Evolutionary conservation across 2,888 invertebrate species (phyloP).

Genomic region (Colostygia pectinataria): DNA sequence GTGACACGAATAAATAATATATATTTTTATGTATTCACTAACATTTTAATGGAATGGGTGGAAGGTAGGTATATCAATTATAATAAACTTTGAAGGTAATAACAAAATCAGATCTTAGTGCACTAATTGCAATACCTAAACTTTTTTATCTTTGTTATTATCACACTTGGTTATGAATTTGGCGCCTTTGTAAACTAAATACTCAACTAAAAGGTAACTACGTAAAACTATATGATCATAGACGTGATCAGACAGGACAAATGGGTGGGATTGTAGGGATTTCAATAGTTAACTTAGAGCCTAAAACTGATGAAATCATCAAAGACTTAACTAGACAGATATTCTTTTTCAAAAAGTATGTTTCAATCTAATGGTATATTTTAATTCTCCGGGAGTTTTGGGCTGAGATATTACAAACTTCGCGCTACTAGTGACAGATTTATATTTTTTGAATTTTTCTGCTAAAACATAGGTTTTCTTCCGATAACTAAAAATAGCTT

Average conservation of each 20-base stretch:
- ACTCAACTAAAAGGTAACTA: constrained; percentile 65
- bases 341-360: constrained; percentile 52
- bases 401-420: constrained; percentile 74
- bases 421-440: constrained; percentile 61
- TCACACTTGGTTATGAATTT: constrained; percentile 72
- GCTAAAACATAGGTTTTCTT: constrained; percentile 66
- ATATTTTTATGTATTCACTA: constrained; percentile 34
- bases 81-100: constrained; percentile 63
- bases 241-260: constrained; percentile 57
- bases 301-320: background rate
- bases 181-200: constrained; percentile 61
- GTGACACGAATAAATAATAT: constrained; percentile 37
- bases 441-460: constrained; percentile 72
- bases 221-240: constrained; percentile 53
- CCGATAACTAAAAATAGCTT: constrained; percentile 68
- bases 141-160: constrained; percentile 59
- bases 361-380: constrained; percentile 74
- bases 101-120: constrained; percentile 73
- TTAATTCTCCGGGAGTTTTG: constrained; percentile 62
- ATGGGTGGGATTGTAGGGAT: constrained; percentile 51
- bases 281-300: background rate
- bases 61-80: constrained; percentile 51
- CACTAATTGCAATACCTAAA: constrained; percentile 51
- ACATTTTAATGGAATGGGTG: constrained; percentile 63
- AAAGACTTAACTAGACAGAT: background rate